phyloP scores from a whole-genome alignment of 2,797 vertebrate genomes.

The Lagorchestes hirsutus region DNA sequence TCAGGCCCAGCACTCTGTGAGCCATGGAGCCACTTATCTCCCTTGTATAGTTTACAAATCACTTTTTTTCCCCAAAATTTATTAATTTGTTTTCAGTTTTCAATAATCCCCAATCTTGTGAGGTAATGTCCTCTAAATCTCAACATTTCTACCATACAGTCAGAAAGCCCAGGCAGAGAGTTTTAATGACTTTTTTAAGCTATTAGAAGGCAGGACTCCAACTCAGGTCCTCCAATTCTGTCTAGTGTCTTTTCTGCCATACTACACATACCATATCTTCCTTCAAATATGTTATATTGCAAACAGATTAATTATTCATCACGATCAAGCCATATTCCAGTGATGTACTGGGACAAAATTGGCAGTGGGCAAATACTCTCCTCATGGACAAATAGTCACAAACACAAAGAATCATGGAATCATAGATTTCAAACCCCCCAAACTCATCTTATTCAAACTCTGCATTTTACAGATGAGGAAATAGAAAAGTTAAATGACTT shows the following conservation, averaged over 20 bases:
- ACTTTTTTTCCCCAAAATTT: not conserved
- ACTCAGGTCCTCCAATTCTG: not conserved
- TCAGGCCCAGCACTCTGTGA: not conserved
- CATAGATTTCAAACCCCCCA: not conserved
- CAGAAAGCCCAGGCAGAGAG: not conserved
- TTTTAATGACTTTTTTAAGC: not conserved
- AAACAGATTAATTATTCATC: slow-evolving; percentile 10
- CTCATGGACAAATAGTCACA: not conserved
- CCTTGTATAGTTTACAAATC: not conserved
- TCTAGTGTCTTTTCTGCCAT: not conserved
- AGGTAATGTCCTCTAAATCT: not conserved
- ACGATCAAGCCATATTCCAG: not conserved
- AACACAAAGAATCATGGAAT: not conserved
- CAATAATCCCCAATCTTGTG: not conserved
- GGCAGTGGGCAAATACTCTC: not conserved
- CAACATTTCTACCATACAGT: not conserved
- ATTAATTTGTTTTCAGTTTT: too few relatives aligned
- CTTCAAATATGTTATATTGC: not conserved
- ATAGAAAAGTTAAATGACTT: not conserved
- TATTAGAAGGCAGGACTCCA: not conserved
- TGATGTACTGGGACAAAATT: not conserved
- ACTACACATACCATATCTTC: not conserved
- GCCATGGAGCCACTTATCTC: not conserved
- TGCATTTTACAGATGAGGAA: not conserved
- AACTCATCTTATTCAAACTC: not conserved